A percentile compares a stretch with the other conserved stretches of the same genome.
These are phyloP conservation scores for Edolisoma coerulescens DNA, from an alignment of 2,113 vertebrate species.

Conservation along the genomic window DNA sequence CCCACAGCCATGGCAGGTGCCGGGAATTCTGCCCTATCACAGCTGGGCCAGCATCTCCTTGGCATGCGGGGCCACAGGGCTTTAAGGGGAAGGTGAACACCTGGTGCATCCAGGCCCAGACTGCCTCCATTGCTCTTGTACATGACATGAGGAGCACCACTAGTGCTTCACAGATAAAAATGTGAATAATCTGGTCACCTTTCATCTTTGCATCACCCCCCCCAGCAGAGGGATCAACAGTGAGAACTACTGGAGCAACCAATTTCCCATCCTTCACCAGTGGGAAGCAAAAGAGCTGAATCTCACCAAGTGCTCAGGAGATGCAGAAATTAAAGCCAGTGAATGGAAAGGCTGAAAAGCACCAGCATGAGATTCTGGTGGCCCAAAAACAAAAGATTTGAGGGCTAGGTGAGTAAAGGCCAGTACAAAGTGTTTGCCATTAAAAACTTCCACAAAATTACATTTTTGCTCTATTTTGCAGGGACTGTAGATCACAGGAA, in stretches of 20 bases:
- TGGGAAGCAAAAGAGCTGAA: not conserved
- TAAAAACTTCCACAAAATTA: not conserved
- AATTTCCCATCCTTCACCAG: not conserved
- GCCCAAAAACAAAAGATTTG: not conserved
- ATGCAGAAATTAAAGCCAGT: not conserved
- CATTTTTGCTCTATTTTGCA: not conserved
- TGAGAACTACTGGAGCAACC: not conserved
- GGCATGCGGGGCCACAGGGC: fast-evolving
- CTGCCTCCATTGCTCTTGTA: not conserved
- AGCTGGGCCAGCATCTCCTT: not conserved
- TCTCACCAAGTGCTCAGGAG: not conserved
- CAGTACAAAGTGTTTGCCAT: not conserved
- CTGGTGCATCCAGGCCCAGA: not conserved
- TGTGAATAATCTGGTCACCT: not conserved
- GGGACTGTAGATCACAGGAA: not conserved
- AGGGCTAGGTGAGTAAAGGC: not conserved
- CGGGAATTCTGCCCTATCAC: not conserved
- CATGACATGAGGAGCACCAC: not conserved
- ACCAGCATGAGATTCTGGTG: not conserved
- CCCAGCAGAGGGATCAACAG: not conserved
- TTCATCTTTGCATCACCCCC: not conserved
- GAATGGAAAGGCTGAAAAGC: not conserved
- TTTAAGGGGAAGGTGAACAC: not conserved
- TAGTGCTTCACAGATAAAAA: not conserved
- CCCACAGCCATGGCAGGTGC: not conserved